phyloP scores from a whole-genome alignment of 1,140 invertebrate species.

The Eufriesea mexicana region DNA sequence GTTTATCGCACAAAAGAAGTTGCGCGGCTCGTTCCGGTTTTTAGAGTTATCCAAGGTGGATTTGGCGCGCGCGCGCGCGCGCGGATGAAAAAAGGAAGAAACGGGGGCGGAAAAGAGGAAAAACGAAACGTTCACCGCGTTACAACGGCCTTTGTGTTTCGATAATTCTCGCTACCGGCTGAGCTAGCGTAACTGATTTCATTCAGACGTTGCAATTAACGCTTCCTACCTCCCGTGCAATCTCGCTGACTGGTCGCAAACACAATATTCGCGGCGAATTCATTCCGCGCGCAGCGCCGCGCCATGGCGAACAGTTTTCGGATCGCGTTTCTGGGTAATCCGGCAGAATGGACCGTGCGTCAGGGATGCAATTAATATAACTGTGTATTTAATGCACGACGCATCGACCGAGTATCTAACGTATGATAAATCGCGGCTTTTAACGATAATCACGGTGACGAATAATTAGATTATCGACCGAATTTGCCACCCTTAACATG shows the following conservation, averaged over 20 bases:
- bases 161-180: neutral
- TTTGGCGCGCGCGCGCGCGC: neutral
- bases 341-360: neutral
- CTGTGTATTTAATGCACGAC: neutral
- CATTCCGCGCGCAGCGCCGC: neutral
- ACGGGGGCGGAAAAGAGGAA: neutral
- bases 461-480: neutral
- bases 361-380: too few species aligned
- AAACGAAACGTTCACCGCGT: neutral
- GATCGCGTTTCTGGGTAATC: neutral
- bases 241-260: neutral
- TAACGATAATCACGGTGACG: neutral
- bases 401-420: neutral
- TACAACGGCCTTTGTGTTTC: neutral
- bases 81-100: neutral
- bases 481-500: neutral
- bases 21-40: neutral
- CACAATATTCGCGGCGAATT: neutral
- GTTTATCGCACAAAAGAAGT: neutral
- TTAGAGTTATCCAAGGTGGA: neutral
- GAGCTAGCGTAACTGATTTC: slow-evolving; percentile 9
- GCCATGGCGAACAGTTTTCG: neutral
- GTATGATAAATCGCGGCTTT: neutral
- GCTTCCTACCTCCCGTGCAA: neutral
- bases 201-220: slow-evolving; percentile 1